Base-by-base conservation (phyloP, 2,113 vertebrate genomes). In the Ameiurus melas region DNA sequence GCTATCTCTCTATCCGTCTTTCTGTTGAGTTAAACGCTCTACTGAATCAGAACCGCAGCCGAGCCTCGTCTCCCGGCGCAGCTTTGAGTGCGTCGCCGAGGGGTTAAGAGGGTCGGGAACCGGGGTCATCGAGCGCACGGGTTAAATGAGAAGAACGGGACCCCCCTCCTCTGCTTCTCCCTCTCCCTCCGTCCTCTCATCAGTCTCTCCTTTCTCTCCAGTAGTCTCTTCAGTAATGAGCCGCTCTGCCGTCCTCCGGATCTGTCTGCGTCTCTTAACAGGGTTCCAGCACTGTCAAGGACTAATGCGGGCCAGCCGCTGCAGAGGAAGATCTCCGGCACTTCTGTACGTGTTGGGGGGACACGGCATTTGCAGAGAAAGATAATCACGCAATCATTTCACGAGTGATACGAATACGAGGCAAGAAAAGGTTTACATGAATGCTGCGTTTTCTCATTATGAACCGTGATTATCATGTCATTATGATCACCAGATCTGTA, bases 171-270 rank as follows among this genome's bases (percentile, higher is more conserved):
- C 90, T 90, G 87, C 89, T 90, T 91, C 85, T 86, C 85, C 47
- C 90, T 91, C 85, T 86, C 85, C 47, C 30, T 73, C 83, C 64
- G 43, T 88, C 87, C 92, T 86, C 75, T 91, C 90, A 87, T 75
- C 90, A 89, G 91, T 90, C 90, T 92, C 93, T 79, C 86, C 85
- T 90, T 93, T 93, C 92, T 90, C 78, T 94, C 92, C 89, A 68
- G 12, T 14, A 90, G 92, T 91, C 93, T 90, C 90, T 43, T 87
- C 68, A 84, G 91, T 93, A 91, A 93, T 89, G 68, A 87, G 89
- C 75, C 27, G 71, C 92, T 91, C 92, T 91, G 91, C 92, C 91
- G 89, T 84, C 89, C 91, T 92, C 92, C 93, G 92, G 91, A 92
- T 92, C 93, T 94, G 93, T 93, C 92, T 89, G 88, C 27, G 73